These are phyloP conservation scores for Calephelis nemesis DNA, from an alignment of 1,140 invertebrate genomes.

Conservation along the genomic window DNA sequence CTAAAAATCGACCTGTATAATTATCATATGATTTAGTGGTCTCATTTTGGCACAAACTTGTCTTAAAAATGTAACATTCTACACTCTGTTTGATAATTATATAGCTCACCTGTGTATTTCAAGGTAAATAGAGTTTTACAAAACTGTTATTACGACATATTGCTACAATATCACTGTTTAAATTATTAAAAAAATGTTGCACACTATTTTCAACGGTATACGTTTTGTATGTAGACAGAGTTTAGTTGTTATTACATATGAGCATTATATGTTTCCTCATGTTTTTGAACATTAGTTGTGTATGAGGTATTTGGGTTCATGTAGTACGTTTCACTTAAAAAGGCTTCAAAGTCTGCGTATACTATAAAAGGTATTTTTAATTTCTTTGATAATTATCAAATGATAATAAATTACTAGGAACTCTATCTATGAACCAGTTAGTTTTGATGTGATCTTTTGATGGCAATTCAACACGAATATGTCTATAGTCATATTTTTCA, in stretches of 20 bases:
- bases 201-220: slow-evolving; percentile 45
- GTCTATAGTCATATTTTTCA: no score
- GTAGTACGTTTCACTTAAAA: slow-evolving; percentile 39
- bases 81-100: neutral
- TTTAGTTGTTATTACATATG: slow-evolving; percentile 47
- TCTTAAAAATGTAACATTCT: neutral
- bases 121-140: slow-evolving; percentile 36
- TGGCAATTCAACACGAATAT: no score
- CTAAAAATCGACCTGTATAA: slow-evolving; percentile 37
- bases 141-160: slow-evolving; percentile 42
- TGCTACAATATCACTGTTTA: slow-evolving; percentile 36
- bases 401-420: slow-evolving; percentile 34
- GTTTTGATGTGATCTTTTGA: neutral
- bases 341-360: slow-evolving; percentile 54
- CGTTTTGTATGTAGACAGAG: slow-evolving; percentile 43
- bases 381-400: slow-evolving; percentile 48
- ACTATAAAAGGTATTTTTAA: slow-evolving; percentile 42
- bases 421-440: slow-evolving; percentile 30
- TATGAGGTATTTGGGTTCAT: slow-evolving; percentile 33
- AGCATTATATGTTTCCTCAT: slow-evolving; percentile 54
- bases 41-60: neutral
- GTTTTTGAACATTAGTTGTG: slow-evolving; percentile 43
- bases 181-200: slow-evolving; percentile 43
- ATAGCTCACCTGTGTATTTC: neutral
- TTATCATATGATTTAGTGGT: neutral